A percentile compares a stretch with the other conserved stretches of the same genome.
These are phyloP conservation scores for Cordilura impudica DNA, from an alignment of 2,888 invertebrate species.

Conservation along the genomic window DNA sequence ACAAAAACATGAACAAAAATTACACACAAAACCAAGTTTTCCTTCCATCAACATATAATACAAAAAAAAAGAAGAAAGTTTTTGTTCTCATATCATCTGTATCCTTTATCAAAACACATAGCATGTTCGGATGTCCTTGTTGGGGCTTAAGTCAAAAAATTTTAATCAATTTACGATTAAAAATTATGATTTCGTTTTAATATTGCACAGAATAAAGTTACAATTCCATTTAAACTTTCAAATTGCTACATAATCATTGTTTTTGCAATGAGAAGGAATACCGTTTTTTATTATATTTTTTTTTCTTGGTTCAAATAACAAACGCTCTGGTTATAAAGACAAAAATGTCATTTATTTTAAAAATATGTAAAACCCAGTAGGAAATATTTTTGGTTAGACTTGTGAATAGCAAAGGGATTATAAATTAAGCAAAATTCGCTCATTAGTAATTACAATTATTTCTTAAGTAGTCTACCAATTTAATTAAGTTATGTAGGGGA, in stretches of 20 bases:
- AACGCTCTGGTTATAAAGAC: neutral
- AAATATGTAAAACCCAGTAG: neutral
- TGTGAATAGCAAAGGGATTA: too few species aligned
- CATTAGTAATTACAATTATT: too few species aligned
- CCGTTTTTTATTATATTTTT: too few species aligned
- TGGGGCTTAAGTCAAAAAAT: neutral
- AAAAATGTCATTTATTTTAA: neutral
- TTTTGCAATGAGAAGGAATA: neutral
- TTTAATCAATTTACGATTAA: slow-evolving; percentile 45
- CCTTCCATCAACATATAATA: slow-evolving; percentile 18
- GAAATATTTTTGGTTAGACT: too few species aligned
- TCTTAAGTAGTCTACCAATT: too few species aligned
- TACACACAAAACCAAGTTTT: slow-evolving; percentile 22
- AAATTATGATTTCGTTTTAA: slow-evolving; percentile 34
- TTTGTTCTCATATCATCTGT: neutral
- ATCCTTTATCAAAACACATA: slow-evolving; percentile 11
- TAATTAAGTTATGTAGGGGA: too few species aligned
- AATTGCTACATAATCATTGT: slow-evolving; percentile 12
- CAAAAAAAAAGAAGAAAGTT: neutral
- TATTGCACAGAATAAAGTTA: neutral
- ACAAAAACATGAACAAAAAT: too few species aligned
- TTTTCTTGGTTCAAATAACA: neutral
- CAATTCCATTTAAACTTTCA: slow-evolving; percentile 1
- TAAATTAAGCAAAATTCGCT: too few species aligned
- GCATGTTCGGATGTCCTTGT: slow-evolving; percentile 30